Base-by-base conservation (phyloP, 1,140 invertebrate species). In the Zeugodacus cucurbitae region DNA sequence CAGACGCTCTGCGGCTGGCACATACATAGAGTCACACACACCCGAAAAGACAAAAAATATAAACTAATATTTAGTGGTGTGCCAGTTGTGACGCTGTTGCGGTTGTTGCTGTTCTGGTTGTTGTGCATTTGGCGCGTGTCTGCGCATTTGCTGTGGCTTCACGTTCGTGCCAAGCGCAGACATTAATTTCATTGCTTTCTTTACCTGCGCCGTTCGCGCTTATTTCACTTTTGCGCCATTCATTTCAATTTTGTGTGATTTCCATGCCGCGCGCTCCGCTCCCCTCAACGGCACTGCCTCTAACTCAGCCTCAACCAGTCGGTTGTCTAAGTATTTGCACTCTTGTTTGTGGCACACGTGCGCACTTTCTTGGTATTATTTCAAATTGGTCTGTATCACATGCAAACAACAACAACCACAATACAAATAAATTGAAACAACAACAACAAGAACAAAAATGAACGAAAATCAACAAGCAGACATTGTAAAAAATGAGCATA, bases 41-140 rank as follows among this genome's bases (percentile, higher is more conserved):
- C 48, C 14, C 48, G 20, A 11, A 54, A 3, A 4, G 4, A 17
- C 11, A 54, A 54, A 54, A 54, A 54, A 54, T 54, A 54, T 54
- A 54, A 54, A 54, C 48, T 54, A 54, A 54, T 54, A 54, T 54
- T 54, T 54, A 54, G 48, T 54, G 48, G 48, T 54, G 48, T 17
- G 48, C 17, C 37, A 3, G n/a, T n/a, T n/a, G n/a, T n/a, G 3
- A 7, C 17, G 48, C 0, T 20, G 48, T 54, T 54, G 48, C 5
- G 14, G 48, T 48, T 48, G 37, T 48, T 48, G 74, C 0, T 20
- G 48, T 54, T 54, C 14, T 20, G 14, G 48, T 48, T 48, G 37
- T 48, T 48, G 74, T 82, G 41, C 74, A 82, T 82, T 82, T 82
- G 74, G 44, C 74, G 74, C 74, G 74, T 82, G 41, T 82, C 41